Base-by-base conservation (phyloP, 2,113 vertebrate species). In the Rhinichthys klamathensis region DNA sequence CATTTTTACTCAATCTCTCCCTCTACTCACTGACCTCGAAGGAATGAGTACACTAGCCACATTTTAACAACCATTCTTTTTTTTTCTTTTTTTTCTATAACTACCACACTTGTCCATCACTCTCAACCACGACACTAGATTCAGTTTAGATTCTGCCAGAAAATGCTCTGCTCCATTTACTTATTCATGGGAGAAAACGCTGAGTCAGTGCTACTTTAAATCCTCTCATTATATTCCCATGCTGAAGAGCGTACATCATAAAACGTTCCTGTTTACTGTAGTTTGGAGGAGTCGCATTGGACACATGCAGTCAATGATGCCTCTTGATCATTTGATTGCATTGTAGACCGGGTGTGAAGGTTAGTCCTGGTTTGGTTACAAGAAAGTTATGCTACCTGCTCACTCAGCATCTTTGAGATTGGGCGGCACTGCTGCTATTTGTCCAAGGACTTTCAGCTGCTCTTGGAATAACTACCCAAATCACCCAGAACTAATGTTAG, bases 391-490 rank as follows among this genome's bases (percentile, higher is more conserved):
- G 58, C 15, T 82, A 51, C 25, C 21, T 82, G 27, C 72, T 67
- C 25, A 49, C 56, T 80, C 77, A 75, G 35, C 49, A 5, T 30
- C 11, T 65, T 87, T 49, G 76, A 67, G 2, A 60, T 78, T n/a
- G 3, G 23, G 38, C 23, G 58, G 44, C 58, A 41, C 51, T 13
- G 54, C 49, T 25, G 6, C 81, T 49, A 18, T 65, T 16, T 73
- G 58, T 54, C 38, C 25, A 41, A 51, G 21, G 54, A 83, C 41
- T 12, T 72, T 58, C 76, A 74, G 4, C 72, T 56, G 51, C 32
- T 74, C 25, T 83, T 84, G 69, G 35, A 72, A 72, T 72, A 86
- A 89, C 86, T 86, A 86, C 78, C 77, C 51, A 74, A 84, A 89
- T 89, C 79, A 74, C 63, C 72, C 82, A 49, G 65, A 84, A 84